These are phyloP conservation scores for Drosophila pseudotalamancana DNA, from an alignment of 2,888 invertebrate species.

Conservation along the genomic window DNA sequence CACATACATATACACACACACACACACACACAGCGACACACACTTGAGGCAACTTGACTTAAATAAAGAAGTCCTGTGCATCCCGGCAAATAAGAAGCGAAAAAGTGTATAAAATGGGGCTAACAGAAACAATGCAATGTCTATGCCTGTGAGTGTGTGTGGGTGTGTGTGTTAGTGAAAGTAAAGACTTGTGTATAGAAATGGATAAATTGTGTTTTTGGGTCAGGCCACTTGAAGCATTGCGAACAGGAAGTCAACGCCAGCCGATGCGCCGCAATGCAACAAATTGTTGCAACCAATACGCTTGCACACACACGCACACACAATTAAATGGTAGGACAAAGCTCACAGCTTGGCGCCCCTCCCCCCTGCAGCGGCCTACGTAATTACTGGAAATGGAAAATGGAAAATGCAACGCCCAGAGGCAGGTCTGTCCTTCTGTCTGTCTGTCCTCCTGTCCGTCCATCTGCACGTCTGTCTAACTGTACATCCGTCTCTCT, in stretches of 20 bases:
- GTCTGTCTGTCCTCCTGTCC: constrained; percentile 1
- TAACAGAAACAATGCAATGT: constrained; percentile 66
- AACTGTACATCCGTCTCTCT: constrained; percentile 6
- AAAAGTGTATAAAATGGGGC: constrained; percentile 56
- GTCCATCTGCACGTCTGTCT: constrained; percentile 12
- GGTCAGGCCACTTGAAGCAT: constrained; percentile 79
- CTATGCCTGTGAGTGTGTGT: constrained; percentile 11
- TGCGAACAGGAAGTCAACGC: constrained; percentile 58
- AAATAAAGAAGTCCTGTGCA: constrained; percentile 76
- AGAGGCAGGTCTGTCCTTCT: constrained; percentile 21
- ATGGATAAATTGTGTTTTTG: constrained; percentile 80
- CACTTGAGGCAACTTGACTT: constrained; percentile 71
- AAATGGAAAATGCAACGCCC: constrained; percentile 33
- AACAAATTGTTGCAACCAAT: constrained; percentile 50
- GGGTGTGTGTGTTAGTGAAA: constrained; percentile 65
- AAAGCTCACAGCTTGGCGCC: constrained; percentile 48
- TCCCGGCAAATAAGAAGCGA: constrained; percentile 46
- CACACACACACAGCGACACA: constrained; percentile 11
- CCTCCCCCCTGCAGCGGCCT: constrained; percentile 18
- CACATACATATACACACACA: constrained; percentile 8
- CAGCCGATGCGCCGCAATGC: constrained; percentile 38
- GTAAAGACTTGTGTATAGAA: constrained; percentile 75
- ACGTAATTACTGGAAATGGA: constrained; percentile 68
- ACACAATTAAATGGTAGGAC: constrained; percentile 68
- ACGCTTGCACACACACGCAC: background rate